Percentiles rank a stretch among this genome's conserved stretches.
Conservation (phyloP, 2,113 vertebrate species). For the Nyctereutes procyonoides region DNA sequence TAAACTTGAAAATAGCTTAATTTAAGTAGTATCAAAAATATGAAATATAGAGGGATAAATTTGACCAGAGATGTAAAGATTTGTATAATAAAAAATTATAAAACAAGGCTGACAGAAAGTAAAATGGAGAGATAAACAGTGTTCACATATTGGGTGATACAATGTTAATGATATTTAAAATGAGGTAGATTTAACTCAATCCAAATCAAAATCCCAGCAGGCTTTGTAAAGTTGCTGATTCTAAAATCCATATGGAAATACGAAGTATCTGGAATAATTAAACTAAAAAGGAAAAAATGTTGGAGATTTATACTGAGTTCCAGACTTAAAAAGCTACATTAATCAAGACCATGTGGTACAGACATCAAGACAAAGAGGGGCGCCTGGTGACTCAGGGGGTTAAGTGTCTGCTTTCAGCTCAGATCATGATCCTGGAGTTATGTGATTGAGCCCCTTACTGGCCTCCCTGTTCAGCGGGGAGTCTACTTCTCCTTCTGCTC, state of each 20-base stretch:
- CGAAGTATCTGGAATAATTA: neutral
- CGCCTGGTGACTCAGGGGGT: too few relatives aligned
- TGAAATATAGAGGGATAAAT: slow-evolving; percentile 2
- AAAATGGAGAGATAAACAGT: neutral
- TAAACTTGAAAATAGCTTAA: neutral
- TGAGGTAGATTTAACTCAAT: neutral
- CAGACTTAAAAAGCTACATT: neutral
- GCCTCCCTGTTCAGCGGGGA: too few relatives aligned
- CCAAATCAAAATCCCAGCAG: neutral
- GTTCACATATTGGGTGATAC: neutral
- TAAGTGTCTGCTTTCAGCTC: too few relatives aligned
- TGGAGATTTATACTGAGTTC: neutral
- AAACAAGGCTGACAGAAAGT: neutral
- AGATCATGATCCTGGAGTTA: too few relatives aligned
- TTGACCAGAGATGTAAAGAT: neutral
- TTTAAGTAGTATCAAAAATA: neutral
- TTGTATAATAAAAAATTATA: neutral
- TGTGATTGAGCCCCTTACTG: too few relatives aligned
- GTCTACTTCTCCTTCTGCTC: too few relatives aligned
- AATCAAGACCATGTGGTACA: neutral
- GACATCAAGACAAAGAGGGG: neutral
- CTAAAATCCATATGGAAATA: slow-evolving; percentile 36
- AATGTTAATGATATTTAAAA: neutral
- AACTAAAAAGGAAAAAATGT: neutral
- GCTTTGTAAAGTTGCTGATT: neutral